phyloP scores from a whole-genome alignment of 1,140 invertebrate genomes.

The Acyrthosiphon pisum region DNA sequence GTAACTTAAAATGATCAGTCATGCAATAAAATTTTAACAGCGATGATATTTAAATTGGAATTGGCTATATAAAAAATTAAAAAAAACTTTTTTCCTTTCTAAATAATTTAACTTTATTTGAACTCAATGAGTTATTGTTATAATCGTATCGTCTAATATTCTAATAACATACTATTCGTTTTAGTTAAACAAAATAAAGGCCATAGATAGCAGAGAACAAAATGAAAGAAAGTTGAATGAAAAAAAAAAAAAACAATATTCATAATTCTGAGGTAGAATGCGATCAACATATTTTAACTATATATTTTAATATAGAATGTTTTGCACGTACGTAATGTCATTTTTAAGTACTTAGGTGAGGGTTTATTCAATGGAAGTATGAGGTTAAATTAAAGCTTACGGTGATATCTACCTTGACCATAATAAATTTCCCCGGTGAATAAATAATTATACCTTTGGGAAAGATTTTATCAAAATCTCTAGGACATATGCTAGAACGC shows the following conservation, averaged over 20 bases:
- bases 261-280: neutral
- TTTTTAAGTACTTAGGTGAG: neutral
- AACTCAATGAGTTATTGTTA: neutral
- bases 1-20: slow-evolving; percentile 19
- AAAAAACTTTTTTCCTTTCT: neutral
- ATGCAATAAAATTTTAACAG: neutral
- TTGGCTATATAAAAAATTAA: neutral
- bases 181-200: neutral
- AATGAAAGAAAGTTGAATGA: no score
- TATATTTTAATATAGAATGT: neutral
- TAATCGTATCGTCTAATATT: neutral
- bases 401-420: neutral
- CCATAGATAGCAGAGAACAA: no score
- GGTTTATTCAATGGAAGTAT: neutral
- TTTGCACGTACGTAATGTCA: neutral
- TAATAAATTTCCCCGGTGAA: neutral
- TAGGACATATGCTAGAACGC: neutral
- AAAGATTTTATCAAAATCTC: neutral
- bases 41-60: neutral
- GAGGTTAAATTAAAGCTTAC: neutral
- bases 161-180: neutral
- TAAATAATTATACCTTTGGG: neutral
- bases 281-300: neutral
- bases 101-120: neutral
- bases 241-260: no score